Evolutionary conservation across 2,888 invertebrate species (phyloP).

Genomic region (Oligia fasciuncula): DNA sequence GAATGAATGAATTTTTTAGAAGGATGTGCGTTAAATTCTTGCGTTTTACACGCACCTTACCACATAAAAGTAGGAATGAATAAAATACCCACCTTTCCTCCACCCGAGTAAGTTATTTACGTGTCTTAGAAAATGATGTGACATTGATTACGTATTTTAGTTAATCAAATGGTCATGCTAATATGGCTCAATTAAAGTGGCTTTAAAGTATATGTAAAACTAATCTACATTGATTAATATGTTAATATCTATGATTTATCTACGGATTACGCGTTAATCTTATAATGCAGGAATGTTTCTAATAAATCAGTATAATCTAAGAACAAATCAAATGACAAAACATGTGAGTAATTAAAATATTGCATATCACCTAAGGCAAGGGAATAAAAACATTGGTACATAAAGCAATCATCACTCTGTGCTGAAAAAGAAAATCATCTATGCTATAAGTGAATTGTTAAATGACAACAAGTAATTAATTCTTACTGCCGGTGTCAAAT

Average conservation of each 20-base stretch:
- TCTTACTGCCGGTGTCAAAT: constrained; percentile 92
- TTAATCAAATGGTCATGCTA: constrained; percentile 32
- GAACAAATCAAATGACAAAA: constrained; percentile 28
- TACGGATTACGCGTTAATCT: constrained; percentile 42
- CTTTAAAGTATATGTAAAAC: constrained; percentile 33
- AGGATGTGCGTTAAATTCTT: constrained; percentile 69
- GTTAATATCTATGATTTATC: constrained; percentile 24
- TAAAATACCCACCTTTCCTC: constrained; percentile 45
- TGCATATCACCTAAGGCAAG: constrained; percentile 66
- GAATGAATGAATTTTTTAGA: constrained; percentile 73
- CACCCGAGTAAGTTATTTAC: constrained; percentile 46
- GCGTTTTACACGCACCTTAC: constrained; percentile 66
- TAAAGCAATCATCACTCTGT: constrained; percentile 81
- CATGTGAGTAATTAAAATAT: constrained; percentile 44
- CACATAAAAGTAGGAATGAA: constrained; percentile 49
- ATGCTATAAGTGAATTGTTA: constrained; percentile 63
- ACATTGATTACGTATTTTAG: constrained; percentile 29
- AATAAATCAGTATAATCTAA: constrained; percentile 39
- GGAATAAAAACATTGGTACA: constrained; percentile 64
- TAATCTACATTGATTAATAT: constrained; percentile 34
- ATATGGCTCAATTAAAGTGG: constrained; percentile 38
- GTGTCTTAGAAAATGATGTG: constrained; percentile 11
- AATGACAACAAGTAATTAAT: constrained; percentile 66
- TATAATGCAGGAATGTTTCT: constrained; percentile 34
- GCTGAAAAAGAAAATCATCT: constrained; percentile 75